A percentile compares a stretch with the other conserved stretches of the same genome.
Conservation (phyloP, 2,113 vertebrate species). For the Plotosus lineatus region DNA sequence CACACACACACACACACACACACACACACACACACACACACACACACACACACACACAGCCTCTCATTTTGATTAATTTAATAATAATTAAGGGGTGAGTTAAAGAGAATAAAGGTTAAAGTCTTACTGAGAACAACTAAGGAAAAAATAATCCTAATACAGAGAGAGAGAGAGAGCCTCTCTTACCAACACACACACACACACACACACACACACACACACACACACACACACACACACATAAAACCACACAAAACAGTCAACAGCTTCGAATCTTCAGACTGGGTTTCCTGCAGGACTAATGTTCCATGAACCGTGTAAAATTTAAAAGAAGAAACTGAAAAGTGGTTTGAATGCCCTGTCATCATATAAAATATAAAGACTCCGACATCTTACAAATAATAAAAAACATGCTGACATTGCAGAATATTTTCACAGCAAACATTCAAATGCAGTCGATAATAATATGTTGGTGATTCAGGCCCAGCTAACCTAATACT, state of each 20-base stretch:
- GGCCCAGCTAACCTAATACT: too few species aligned
- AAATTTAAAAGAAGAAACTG: background rate
- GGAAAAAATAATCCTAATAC: conserved; percentile 62
- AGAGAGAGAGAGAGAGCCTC: conserved; percentile 64
- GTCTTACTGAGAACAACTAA: conserved; percentile 61
- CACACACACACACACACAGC: conserved; percentile 7
- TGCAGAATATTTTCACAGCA: too few species aligned
- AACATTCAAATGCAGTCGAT: too few species aligned
- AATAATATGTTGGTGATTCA: too few species aligned
- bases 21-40: too few species aligned
- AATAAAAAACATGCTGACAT: too few species aligned
- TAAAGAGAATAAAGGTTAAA: conserved; percentile 65
- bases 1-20: too few species aligned
- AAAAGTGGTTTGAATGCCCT: background rate
- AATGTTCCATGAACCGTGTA: conserved; percentile 1
- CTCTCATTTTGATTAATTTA: conserved; percentile 50
- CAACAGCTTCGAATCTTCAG: background rate
- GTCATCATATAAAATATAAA: background rate
- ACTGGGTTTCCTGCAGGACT: background rate
- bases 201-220: background rate
- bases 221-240: conserved; percentile 22
- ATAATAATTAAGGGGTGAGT: background rate
- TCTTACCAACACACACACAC: conserved; percentile 53
- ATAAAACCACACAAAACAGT: conserved; percentile 7
- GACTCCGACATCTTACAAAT: too few species aligned